These are phyloP conservation scores for Ophion slaviceki DNA, from an alignment of 2,888 invertebrate species.

Conservation along the genomic window DNA sequence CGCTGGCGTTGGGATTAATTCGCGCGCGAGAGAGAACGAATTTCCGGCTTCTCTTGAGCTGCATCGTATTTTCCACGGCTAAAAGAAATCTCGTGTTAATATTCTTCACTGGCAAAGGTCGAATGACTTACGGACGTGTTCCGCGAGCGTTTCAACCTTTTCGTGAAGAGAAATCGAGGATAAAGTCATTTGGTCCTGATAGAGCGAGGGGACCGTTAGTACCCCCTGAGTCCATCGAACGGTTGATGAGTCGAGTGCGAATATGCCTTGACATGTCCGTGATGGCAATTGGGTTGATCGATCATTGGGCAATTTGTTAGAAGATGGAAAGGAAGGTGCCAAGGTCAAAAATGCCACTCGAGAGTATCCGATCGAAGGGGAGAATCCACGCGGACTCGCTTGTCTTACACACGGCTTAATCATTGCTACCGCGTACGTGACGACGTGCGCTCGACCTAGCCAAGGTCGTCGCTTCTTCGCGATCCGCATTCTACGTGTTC, in stretches of 20 bases:
- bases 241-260: slow-evolving; percentile 3
- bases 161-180: background rate
- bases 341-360: slow-evolving; percentile 27
- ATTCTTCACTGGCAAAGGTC: slow-evolving; percentile 4
- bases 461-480: slow-evolving; percentile 78
- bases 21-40: slow-evolving; percentile 57
- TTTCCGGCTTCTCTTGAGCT: slow-evolving; percentile 36
- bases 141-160: background rate
- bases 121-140: background rate
- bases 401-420: slow-evolving; percentile 77
- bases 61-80: slow-evolving; percentile 1
- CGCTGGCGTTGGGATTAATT: slow-evolving; percentile 73
- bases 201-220: background rate
- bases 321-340: slow-evolving; percentile 10
- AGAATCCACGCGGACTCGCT: slow-evolving; percentile 31
- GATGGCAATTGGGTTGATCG: background rate
- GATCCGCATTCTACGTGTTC: slow-evolving; percentile 82
- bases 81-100: background rate
- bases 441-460: slow-evolving; percentile 81
- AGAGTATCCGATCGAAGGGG: slow-evolving; percentile 31
- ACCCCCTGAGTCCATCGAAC: background rate
- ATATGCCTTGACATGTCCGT: background rate
- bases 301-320: background rate
- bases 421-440: slow-evolving; percentile 77
- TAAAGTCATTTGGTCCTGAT: background rate